Evolutionary conservation across 2,888 invertebrate genomes (phyloP).

Genomic region (Cephus pygmeus): DNA sequence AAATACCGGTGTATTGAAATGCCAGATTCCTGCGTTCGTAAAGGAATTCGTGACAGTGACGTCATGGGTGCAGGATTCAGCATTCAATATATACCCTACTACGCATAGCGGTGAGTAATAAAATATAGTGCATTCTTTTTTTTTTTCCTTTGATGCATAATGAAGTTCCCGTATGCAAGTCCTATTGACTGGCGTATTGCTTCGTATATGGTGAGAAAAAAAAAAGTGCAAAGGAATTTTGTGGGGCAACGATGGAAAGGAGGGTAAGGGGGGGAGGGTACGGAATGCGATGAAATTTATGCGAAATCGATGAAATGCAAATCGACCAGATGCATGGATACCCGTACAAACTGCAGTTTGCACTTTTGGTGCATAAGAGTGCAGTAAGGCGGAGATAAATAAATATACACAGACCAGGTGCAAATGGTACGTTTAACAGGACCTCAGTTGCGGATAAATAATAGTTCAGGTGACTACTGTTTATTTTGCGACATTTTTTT

Average conservation of each 20-base stretch:
- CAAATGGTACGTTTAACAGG: not conserved
- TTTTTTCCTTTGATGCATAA: not conserved
- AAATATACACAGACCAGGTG: not conserved
- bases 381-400: not conserved
- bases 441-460: not conserved
- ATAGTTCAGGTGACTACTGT: not conserved
- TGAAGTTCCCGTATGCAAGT: not conserved
- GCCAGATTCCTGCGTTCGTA: constrained; percentile 89
- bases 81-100: constrained; percentile 82
- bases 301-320: not conserved
- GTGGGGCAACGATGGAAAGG: not conserved
- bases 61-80: constrained; percentile 89
- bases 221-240: not conserved
- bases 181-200: not conserved
- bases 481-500: not conserved
- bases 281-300: not conserved
- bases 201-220: not conserved
- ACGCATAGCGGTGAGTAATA: constrained; percentile 72
- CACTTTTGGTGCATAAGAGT: not conserved
- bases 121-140: not conserved
- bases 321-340: not conserved
- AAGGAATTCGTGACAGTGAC: constrained; percentile 88
- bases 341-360: not conserved
- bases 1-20: constrained; percentile 90
- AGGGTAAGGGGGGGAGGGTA: not conserved